Evolutionary conservation across 2,888 invertebrate species (phyloP), one percentile per base, ranked within the genome.

Genomic region (Steinernema carpocapsae): DNA sequence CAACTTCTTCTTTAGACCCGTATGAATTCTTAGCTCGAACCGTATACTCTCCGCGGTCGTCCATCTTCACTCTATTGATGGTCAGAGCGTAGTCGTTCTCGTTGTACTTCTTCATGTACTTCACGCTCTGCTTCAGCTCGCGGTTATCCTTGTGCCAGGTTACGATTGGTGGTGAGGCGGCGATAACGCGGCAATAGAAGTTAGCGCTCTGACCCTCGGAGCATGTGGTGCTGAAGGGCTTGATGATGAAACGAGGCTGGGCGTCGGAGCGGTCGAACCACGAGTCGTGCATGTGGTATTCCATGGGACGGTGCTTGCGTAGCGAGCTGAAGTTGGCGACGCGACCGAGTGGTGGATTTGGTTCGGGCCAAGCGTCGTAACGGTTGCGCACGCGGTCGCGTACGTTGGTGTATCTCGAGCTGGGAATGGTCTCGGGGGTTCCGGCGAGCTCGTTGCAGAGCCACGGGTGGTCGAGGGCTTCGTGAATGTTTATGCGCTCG

Each of bases 51-150:
- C 97, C 99, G 86, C 95, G 92, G 89, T 99, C 97, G 79, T 95
- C 94, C 79, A 94, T 89, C 89, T 94, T 95, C 48, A 94, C 94
- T 83, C 99, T 92, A 90, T 97, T 97, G 84, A 99, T 96, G 80
- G 96, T 93, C 89, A 99, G 94, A 89, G 95, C 95, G 89, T 95
- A 99, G 88, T 97, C 95, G 85, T 97, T 95, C 73, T 94, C 94
- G 56, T 92, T 91, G 88, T 97, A 99, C 86, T 96, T 92, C 90
- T 97, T 97, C 97, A 99, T 99, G 89, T 94, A 96, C 90, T 99
- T 99, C 80, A 97, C 96, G 83, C 95, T 95, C 90, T 99, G 97
- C 74, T 94, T 91, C 73, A 99, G 90, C 88, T 97, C 97, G 87
- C 92, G 91, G 89, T 94, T 94, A 89, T 94, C 95, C 87, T 93